These are phyloP conservation scores for Leuctra nigra DNA, from an alignment of 2,888 invertebrate genomes.

Conservation along the genomic window DNA sequence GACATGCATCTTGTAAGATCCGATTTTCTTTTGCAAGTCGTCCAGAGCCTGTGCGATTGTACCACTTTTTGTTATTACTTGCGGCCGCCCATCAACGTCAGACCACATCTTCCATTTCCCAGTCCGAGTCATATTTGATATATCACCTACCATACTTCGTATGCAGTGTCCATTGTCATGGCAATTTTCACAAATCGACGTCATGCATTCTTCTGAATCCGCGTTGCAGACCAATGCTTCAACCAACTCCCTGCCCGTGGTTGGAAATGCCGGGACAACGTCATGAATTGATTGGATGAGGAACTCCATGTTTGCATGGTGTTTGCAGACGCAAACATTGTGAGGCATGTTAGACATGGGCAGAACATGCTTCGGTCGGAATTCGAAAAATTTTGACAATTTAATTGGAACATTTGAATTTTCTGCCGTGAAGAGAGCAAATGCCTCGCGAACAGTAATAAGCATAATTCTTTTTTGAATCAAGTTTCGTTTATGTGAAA, in stretches of 20 bases:
- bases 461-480: slow-evolving; percentile 10
- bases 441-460: slow-evolving; percentile 14
- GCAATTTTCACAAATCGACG: background rate
- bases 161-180: background rate
- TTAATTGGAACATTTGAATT: slow-evolving; percentile 7
- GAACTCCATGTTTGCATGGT: slow-evolving; percentile 19
- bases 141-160: too few species aligned
- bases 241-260: background rate
- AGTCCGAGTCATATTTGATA: too few species aligned
- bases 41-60: background rate
- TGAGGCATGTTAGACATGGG: slow-evolving; percentile 13
- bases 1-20: slow-evolving; percentile 18
- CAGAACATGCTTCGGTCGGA: slow-evolving; percentile 15
- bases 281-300: slow-evolving; percentile 13
- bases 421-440: slow-evolving; percentile 7
- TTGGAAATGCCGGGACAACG: background rate
- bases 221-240: background rate
- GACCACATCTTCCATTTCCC: slow-evolving; percentile 3
- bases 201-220: slow-evolving; percentile 5
- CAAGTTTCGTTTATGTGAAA: background rate
- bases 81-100: background rate
- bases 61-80: background rate
- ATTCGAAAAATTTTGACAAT: slow-evolving; percentile 15
- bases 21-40: slow-evolving; percentile 5
- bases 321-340: slow-evolving; percentile 2